These are phyloP conservation scores for Oncorhynchus keta DNA, from an alignment of 2,113 vertebrate genomes.

Conservation along the genomic window DNA sequence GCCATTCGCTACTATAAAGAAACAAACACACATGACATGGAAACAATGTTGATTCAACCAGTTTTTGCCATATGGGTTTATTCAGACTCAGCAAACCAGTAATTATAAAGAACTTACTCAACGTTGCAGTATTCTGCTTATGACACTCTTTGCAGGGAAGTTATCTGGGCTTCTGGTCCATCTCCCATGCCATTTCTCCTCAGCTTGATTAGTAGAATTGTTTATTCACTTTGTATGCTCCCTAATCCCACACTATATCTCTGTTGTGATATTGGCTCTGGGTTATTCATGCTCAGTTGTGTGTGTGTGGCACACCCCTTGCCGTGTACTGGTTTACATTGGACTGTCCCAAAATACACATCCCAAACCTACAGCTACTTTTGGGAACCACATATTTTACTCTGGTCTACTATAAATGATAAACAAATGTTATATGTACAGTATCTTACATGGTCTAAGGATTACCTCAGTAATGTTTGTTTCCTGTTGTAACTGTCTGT, in stretches of 20 bases:
- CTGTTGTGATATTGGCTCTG: constrained; percentile 17
- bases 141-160: background rate
- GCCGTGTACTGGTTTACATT: too few species aligned
- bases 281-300: constrained; percentile 12
- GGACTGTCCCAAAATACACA: background rate
- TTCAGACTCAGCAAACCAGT: too few species aligned
- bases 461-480: constrained; percentile 2
- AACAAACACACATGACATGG: constrained; percentile 73
- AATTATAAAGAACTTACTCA: too few species aligned
- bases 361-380: background rate
- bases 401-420: background rate
- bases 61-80: too few species aligned
- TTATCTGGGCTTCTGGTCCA: background rate
- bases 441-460: too few species aligned
- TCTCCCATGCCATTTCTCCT: background rate
- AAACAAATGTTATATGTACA: too few species aligned
- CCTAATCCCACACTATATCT: constrained; percentile 37
- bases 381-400: background rate
- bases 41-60: too few species aligned
- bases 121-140: too few species aligned
- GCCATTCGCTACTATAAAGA: constrained; percentile 85
- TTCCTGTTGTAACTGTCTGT: constrained; percentile 75
- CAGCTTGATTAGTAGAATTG: background rate
- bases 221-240: constrained; percentile 4
- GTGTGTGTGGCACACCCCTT: background rate